Percentiles rank a stretch among this genome's conserved stretches.
These are phyloP conservation scores for Catagonus wagneri DNA, from an alignment of 2,113 vertebrate species.

Conservation along the genomic window DNA sequence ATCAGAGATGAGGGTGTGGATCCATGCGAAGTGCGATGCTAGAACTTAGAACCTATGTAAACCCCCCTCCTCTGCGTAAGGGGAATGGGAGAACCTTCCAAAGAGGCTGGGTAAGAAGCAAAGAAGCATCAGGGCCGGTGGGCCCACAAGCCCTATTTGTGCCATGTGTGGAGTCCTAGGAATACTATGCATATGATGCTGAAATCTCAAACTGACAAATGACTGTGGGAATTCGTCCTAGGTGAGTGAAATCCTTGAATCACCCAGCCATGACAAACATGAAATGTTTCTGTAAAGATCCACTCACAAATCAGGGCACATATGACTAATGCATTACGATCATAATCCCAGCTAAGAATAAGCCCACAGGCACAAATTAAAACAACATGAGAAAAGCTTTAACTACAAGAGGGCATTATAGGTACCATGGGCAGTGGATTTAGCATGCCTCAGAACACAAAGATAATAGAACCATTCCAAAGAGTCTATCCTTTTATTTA, in stretches of 20 bases:
- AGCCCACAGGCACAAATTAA: conserved; percentile 36
- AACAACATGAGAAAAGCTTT: conserved; percentile 5
- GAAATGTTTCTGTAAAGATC: conserved; percentile 9
- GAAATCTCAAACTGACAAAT: conserved; percentile 1
- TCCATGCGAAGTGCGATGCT: neutral
- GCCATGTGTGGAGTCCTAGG: neutral
- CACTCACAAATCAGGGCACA: neutral
- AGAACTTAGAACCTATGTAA: neutral
- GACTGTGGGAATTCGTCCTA: neutral
- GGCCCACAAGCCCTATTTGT: neutral
- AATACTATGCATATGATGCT: neutral
- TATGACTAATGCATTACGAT: neutral
- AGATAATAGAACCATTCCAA: neutral
- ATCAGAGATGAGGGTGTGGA: neutral
- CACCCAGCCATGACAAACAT: neutral
- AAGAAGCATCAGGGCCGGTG: neutral
- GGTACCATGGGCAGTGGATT: neutral
- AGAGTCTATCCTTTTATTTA: neutral
- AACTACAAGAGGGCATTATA: neutral
- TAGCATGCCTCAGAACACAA: neutral
- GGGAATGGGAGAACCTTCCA: neutral
- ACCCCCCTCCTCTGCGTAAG: neutral
- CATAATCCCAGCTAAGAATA: neutral
- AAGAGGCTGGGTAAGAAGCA: neutral
- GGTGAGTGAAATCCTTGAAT: neutral